Evolutionary conservation across 2,888 invertebrate species (phyloP).

Genomic region (Melieria omissa): DNA sequence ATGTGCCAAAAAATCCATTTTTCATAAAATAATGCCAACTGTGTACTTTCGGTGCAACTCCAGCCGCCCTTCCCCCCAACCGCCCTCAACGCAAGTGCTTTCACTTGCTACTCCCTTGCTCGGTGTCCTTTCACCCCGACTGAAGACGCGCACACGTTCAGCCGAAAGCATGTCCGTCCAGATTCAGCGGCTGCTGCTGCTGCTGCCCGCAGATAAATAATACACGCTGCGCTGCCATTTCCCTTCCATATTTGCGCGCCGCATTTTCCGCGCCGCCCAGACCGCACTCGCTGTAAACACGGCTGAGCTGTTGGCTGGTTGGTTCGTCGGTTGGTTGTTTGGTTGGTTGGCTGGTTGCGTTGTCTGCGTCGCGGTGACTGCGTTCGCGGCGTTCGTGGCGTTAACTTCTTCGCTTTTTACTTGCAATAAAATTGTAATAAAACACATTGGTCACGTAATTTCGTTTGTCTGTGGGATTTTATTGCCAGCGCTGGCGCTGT

Average conservation of each 20-base stretch:
- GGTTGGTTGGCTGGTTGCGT: not conserved
- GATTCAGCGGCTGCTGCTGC: too few species aligned
- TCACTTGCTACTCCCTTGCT: too few species aligned
- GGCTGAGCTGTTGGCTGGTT: too few species aligned
- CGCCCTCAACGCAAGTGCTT: not conserved
- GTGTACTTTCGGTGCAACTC: conserved; percentile 16
- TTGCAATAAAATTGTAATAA: conserved; percentile 66
- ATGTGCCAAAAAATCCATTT: conserved; percentile 31
- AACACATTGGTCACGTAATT: conserved; percentile 68
- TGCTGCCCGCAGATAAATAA: not conserved
- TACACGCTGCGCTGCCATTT: not conserved
- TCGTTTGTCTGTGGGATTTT: conserved; percentile 67
- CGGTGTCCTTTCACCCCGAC: too few species aligned
- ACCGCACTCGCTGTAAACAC: too few species aligned
- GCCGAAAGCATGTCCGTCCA: too few species aligned
- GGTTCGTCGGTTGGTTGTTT: too few species aligned
- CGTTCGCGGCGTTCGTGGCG: conserved; percentile 3
- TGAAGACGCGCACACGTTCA: too few species aligned
- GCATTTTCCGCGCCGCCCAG: too few species aligned
- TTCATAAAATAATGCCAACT: conserved; percentile 34
- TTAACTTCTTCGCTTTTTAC: conserved; percentile 36
- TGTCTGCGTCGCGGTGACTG: not conserved
- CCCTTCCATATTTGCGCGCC: too few species aligned
- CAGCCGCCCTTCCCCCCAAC: not conserved
- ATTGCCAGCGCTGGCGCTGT: conserved; percentile 50